These are phyloP conservation scores for Tadarida brasiliensis DNA, from an alignment of 2,797 vertebrate genomes.

Conservation along the genomic window DNA sequence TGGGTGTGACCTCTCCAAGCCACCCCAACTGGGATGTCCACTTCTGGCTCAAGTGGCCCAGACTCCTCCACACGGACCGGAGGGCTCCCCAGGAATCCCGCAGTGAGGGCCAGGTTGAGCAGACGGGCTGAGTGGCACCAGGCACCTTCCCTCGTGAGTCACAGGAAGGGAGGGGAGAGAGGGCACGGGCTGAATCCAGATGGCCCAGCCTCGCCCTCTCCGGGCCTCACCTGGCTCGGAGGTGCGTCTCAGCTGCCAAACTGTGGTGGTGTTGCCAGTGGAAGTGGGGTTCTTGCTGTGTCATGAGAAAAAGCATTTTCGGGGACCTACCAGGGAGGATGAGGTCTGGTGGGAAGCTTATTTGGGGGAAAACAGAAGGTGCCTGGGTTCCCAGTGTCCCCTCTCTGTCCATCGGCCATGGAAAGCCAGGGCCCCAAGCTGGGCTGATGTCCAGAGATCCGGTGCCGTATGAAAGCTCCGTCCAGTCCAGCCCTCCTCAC, in stretches of 20 bases:
- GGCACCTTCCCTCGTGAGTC: constrained; percentile 20
- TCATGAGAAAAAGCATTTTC: neutral
- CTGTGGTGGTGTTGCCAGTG: neutral
- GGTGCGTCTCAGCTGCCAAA: neutral
- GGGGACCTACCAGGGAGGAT: neutral
- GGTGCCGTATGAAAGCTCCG: too few species aligned
- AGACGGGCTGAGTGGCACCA: neutral
- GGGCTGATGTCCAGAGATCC: neutral
- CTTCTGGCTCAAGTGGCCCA: neutral
- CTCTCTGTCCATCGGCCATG: neutral
- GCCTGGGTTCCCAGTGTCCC: too few species aligned
- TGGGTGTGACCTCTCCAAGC: neutral
- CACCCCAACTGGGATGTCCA: neutral
- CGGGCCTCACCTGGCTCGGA: neutral
- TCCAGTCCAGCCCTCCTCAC: too few species aligned
- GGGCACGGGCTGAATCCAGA: neutral
- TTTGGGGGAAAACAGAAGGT: neutral
- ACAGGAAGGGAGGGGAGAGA: neutral
- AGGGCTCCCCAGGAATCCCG: neutral
- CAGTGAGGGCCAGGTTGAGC: neutral
- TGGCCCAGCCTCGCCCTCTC: neutral
- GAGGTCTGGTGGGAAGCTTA: neutral
- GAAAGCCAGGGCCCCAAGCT: too few species aligned
- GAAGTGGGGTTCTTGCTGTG: neutral
- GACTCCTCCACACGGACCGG: neutral